Base-by-base conservation (phyloP, 2,888 invertebrate species). In the Acleris cristana region DNA sequence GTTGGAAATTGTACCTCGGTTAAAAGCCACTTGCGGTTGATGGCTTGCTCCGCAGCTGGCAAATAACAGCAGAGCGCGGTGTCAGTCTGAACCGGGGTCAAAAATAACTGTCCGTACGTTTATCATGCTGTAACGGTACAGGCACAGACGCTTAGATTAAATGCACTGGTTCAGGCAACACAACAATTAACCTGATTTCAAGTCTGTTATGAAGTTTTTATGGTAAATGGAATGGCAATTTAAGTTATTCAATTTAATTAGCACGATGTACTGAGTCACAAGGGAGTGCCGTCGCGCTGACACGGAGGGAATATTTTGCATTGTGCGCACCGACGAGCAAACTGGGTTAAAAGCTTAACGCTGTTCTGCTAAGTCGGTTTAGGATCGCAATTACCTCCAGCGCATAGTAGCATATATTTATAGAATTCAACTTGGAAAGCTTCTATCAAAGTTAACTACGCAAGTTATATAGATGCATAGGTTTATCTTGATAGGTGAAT, bases 341-440 rank as follows among this genome's bases (percentile, higher is more conserved):
- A 85, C 83, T 83, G 77, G 85, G 86, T 86, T 88, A 89, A 87
- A 88, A 89, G 89, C 88, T 87, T 86, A 86, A 77, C 77, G 82
- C 72, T 83, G 84, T 87, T 79, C 73, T 64, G 72, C 72, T 72
- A 69, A 74, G 71, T 71, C 71, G 70, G 74, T 70, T 71, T 68
- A 74, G 71, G 70, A 71, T 76, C 72, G 74, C 68, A 71, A 53
- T 57, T 57, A n/a, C 30, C 26, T 23, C 14, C 7, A 48, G 16
- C 48, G 48, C n/a, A 48, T n/a, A n/a, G 16, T 48, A 52, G 26
- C 23, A 7, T 26, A 3, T 16, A 7, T 3, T 23, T 44, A 48
- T 18, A 23, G 23, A 63, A 51, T 23, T 56, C 12, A 40, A n/a
- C 55, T 54, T 56, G 30, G 55, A 56, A 21, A 63, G 55, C 14